Conservation (phyloP, 2,797 vertebrate species). For the Alcedo quadribrachys region DNA sequence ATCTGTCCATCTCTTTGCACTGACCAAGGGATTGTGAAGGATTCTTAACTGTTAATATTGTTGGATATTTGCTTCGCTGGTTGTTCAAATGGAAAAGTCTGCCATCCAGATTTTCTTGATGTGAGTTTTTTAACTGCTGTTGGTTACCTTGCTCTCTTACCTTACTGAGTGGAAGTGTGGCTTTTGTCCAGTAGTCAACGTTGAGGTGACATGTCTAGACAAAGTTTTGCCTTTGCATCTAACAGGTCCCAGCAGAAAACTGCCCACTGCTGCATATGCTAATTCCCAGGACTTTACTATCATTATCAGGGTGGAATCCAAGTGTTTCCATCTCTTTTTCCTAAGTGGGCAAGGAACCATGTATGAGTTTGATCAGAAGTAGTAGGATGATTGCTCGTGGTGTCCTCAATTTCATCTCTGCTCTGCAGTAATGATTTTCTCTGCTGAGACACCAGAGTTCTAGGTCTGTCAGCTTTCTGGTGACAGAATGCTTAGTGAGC, state of each 20-base stretch:
- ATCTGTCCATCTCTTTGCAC: background rate
- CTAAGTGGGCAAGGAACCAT: background rate
- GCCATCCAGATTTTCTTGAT: background rate
- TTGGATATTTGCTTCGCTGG: background rate
- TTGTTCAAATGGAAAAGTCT: background rate
- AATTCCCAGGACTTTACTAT: background rate
- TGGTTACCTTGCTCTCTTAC: background rate
- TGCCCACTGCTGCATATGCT: rapidly evolving
- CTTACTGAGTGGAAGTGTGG: background rate
- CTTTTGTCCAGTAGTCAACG: background rate
- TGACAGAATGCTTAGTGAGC: background rate
- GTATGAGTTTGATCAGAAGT: background rate
- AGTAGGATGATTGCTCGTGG: background rate
- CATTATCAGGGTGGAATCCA: background rate
- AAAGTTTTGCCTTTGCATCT: background rate
- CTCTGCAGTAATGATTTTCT: background rate
- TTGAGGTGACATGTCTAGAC: background rate
- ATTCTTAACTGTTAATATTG: background rate
- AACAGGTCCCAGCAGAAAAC: background rate
- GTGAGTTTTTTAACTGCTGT: background rate
- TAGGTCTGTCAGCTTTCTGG: background rate
- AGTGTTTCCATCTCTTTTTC: background rate
- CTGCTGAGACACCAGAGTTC: rapidly evolving
- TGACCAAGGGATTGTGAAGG: background rate
- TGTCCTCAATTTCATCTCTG: background rate